phyloP scores from a whole-genome alignment of 2,797 vertebrate genomes.

The Crenuchus spilurus region DNA sequence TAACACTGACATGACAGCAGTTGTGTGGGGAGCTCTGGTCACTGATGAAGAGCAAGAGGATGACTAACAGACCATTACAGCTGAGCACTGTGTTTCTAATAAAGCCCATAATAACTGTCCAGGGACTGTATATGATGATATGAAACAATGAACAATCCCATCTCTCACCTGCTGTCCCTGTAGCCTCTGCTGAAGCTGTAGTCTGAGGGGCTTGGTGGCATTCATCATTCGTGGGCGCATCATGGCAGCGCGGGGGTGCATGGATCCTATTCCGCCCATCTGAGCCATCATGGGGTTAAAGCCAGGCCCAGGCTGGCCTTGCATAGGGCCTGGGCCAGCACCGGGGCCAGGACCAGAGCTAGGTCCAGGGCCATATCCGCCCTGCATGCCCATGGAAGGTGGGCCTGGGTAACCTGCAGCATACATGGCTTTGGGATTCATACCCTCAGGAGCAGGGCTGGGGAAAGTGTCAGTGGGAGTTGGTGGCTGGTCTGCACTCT shows the following conservation, averaged over 20 bases:
- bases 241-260: slow-evolving; percentile 85
- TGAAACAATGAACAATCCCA: background rate
- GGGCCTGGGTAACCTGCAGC: slow-evolving; percentile 87
- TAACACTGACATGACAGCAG: too few relatives aligned
- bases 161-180: slow-evolving; percentile 92
- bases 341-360: slow-evolving; percentile 68
- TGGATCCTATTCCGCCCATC: slow-evolving; percentile 81
- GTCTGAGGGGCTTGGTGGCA: slow-evolving; percentile 89
- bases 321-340: slow-evolving; percentile 69
- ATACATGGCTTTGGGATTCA: slow-evolving; percentile 92
- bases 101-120: too few relatives aligned
- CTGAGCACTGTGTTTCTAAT: too few relatives aligned
- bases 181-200: slow-evolving; percentile 96
- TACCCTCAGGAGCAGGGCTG: slow-evolving; percentile 82
- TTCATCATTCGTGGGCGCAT: slow-evolving; percentile 88
- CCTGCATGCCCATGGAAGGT: slow-evolving; percentile 83
- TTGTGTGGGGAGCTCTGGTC: too few relatives aligned
- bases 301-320: slow-evolving; percentile 74
- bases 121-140: too few relatives aligned
- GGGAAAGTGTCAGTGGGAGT: slow-evolving; percentile 85
- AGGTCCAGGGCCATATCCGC: slow-evolving; percentile 73
- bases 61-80: too few relatives aligned
- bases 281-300: slow-evolving; percentile 79
- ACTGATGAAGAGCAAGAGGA: too few relatives aligned
- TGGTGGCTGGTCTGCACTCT: slow-evolving; percentile 80